Evolutionary conservation across 2,888 invertebrate species (phyloP), one percentile per base, ranked within the genome.

Genomic region (Heteromurus nitidus): DNA sequence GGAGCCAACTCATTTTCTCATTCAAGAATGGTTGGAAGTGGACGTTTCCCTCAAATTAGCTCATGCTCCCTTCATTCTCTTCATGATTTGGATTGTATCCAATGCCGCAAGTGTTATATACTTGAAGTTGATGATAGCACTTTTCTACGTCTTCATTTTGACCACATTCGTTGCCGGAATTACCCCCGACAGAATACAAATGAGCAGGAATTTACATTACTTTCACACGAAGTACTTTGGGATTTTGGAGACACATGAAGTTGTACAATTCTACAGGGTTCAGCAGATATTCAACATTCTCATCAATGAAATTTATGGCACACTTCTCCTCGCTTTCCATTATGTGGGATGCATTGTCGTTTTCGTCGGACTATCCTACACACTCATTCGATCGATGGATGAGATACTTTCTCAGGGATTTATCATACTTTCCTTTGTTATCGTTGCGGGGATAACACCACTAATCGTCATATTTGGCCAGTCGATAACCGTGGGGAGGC

Each of bases 261-360:
- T 53, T 18, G n/a, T 53, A 2, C 13, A 2, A 22, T 7, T 53
- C 22, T 53, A 22, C 22, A 53, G 53, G 24, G 11, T 5, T 20
- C 53, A 53, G 53, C 53, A 53, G 13, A 13, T 53, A 5, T 13
- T 53, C 22, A 53, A 53, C 53, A 22, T 53, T 53, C 22, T 53
- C 22, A 22, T 53, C 2, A 53, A 53, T n/a, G 53, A 53, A 3
- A 3, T 53, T 22, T 53, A 22, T 22, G 22, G 22, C n/a, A 22
- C 22, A 11, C 3, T 53, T n/a, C 22, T n/a, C 5, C 2, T 53
- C 5, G 18, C 53, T 13, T 3, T 53, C 5, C 53, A 53, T 13
- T 24, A 53, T 24, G 53, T 53, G 9, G 7, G 9, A 3, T 53
- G 53, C 22, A 20, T 53, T n/a, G 53, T 53, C 22, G 24, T 53